Conservation (phyloP, 2,797 vertebrate species). For the Orientallactaga sibirica region DNA sequence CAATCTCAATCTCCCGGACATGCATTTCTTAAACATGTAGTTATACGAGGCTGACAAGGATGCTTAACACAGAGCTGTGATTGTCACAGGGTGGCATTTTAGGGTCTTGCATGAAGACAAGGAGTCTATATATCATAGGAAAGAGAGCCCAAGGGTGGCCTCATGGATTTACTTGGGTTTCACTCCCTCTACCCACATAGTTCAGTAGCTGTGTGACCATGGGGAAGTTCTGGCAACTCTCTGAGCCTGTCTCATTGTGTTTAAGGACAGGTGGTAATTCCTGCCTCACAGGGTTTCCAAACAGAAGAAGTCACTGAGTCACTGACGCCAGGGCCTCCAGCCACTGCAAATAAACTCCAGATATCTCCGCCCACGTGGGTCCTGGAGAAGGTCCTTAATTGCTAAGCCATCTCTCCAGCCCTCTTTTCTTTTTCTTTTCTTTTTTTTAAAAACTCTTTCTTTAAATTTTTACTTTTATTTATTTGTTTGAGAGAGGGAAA, state of each 20-base stretch:
- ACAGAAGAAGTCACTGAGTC: slow-evolving; percentile 26
- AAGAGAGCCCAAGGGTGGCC: background rate
- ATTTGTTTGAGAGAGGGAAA: no score
- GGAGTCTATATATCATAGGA: background rate
- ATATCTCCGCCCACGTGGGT: no score
- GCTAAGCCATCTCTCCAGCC: no score
- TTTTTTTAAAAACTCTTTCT: background rate
- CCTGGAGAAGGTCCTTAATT: no score
- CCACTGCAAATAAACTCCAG: no score
- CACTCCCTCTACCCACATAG: background rate
- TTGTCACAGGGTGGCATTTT: background rate
- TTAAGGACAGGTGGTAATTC: background rate
- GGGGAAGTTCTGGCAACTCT: background rate
- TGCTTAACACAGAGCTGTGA: background rate
- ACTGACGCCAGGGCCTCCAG: no score
- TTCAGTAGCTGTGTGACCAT: background rate
- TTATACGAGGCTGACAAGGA: background rate
- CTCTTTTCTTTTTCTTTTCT: no score
- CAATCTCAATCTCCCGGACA: slow-evolving; percentile 21
- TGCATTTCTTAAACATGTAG: background rate
- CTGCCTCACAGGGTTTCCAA: slow-evolving; percentile 18
- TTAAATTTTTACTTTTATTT: no score
- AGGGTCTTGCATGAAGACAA: background rate
- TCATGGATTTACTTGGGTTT: background rate
- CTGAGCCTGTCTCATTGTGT: background rate